Conservation (phyloP, 2,888 invertebrate species). For the Eupithecia abbreviata region DNA sequence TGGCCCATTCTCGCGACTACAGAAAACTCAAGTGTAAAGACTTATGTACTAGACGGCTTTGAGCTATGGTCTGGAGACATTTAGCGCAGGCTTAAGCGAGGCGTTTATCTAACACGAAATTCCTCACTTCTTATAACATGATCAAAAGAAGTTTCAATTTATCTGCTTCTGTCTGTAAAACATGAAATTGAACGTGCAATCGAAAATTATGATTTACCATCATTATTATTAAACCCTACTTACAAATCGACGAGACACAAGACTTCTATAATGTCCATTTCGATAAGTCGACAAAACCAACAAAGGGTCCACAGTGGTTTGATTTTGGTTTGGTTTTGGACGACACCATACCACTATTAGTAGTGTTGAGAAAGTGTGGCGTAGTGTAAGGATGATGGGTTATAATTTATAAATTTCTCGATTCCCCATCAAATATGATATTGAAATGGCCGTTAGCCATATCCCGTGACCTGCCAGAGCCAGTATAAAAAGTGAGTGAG, state of each 20-base stretch:
- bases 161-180: neutral
- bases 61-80: neutral
- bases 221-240: neutral
- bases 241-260: too few relatives aligned
- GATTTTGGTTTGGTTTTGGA: too few relatives aligned
- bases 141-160: neutral
- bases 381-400: neutral
- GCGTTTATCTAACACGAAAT: neutral
- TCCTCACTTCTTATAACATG: neutral
- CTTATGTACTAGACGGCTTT: neutral
- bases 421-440: neutral
- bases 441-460: conserved; percentile 12
- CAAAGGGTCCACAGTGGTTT: too few relatives aligned
- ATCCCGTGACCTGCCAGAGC: neutral
- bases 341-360: too few relatives aligned
- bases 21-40: conserved; percentile 42
- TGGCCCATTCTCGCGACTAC: conserved; percentile 37
- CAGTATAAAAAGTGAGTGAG: conserved; percentile 61
- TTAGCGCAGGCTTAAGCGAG: neutral
- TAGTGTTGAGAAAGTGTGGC: neutral
- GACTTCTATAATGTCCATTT: too few relatives aligned
- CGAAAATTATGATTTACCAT: neutral
- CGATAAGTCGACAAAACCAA: too few relatives aligned
- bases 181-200: neutral
- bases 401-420: neutral